Evolutionary conservation across 2,888 invertebrate genomes (phyloP).

Genomic region (Laothoe populi): DNA sequence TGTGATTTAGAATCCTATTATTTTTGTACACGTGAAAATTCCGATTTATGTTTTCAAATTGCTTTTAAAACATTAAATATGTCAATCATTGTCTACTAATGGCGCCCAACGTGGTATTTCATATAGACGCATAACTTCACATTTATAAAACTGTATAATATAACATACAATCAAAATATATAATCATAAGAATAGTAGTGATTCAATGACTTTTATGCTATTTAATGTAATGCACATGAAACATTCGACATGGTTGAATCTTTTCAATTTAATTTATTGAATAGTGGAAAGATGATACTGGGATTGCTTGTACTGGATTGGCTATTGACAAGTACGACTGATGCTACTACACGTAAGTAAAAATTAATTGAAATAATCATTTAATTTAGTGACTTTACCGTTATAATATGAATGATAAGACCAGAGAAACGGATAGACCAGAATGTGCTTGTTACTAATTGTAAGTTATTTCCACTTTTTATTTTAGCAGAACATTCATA

Average conservation of each 20-base stretch:
- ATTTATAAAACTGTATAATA: not conserved
- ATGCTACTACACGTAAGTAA: constrained; percentile 72
- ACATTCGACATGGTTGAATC: constrained; percentile 45
- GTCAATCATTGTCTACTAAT: constrained; percentile 1
- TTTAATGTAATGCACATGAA: not conserved
- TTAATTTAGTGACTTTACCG: not conserved
- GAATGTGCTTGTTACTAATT: not conserved
- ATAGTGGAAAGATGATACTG: constrained; percentile 64
- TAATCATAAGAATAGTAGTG: not conserved
- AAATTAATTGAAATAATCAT: not conserved
- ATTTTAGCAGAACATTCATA: not conserved
- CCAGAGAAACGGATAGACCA: not conserved
- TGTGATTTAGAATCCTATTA: constrained; percentile 57
- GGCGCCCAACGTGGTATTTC: constrained; percentile 17
- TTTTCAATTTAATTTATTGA: constrained; percentile 40
- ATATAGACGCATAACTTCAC: not conserved
- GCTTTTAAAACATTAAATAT: not conserved
- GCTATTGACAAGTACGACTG: constrained; percentile 66
- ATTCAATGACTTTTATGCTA: not conserved
- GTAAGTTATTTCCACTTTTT: not conserved
- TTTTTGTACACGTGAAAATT: constrained; percentile 34
- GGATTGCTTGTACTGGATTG: constrained; percentile 71
- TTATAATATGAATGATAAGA: not conserved
- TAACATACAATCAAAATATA: not conserved
- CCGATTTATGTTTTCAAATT: not conserved